Evolutionary conservation across 2,888 invertebrate species (phyloP), one percentile per base, ranked within the genome.

Genomic region (Rutpela maculata): DNA sequence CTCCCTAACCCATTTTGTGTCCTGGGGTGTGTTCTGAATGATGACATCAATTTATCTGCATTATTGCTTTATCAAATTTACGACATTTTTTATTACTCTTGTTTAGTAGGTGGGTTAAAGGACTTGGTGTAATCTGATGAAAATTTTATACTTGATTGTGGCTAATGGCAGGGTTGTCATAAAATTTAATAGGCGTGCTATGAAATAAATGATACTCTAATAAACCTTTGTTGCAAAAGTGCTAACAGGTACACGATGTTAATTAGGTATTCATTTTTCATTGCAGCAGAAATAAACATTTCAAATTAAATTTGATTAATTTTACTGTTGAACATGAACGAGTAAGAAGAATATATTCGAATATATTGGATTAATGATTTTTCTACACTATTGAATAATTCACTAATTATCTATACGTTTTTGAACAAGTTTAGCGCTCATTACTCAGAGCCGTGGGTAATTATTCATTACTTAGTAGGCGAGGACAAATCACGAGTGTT

Each of bases 1-100:
- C 62, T 26, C 35, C 26, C 7, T 31, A 26, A 22, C 60, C 63
- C 63, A 63, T 65, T 65, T 31, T 35, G 19, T 26, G n/a, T 26
- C 43, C 10, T 67, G 26, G 22, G 67, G 55, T 55, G 67, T 55
- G 55, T 19, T 43, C 18, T 19, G 9, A 67, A 67, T 55, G 55
- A 55, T 50, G 55, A 60, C 43, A 38, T 43, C 38, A 70, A 70
- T 59, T 60, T 70, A 70, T 70, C 43, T 60, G 19, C 59, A 38
- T 19, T 60, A 60, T 70, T 60, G 60, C 70, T 60, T 70, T 60
- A 70, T 70, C 59, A 70, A 60, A 70, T 70, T 70, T 70, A 70
- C 60, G 70, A 50, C 60, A 22, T 38, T 31, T 43, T 70, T 60
- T 35, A 70, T 60, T 60, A 38, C 59, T n/a, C 50, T 55, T 67